Evolutionary conservation across 1,140 invertebrate species (phyloP).

Genomic region (Macrobrachium nipponense): DNA sequence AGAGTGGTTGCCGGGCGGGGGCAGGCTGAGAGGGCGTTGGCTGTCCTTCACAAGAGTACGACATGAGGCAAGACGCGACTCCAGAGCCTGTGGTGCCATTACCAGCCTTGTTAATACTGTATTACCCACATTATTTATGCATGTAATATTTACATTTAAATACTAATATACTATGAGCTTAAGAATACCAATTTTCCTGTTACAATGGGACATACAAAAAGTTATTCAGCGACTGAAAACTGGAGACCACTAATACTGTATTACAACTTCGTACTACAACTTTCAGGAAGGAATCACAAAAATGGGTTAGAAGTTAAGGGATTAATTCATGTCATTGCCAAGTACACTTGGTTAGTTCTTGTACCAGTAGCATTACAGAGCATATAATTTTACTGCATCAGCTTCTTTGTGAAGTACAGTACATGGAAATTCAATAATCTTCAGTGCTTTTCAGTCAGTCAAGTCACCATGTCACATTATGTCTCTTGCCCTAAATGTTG

Average conservation of each 20-base stretch:
- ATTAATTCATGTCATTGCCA: constrained; percentile 29
- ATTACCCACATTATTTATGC: constrained; percentile 24
- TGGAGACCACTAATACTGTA: background rate
- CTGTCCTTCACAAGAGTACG: constrained; percentile 64
- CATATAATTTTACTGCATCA: background rate
- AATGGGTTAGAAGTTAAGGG: constrained; percentile 26
- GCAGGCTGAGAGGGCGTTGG: constrained; percentile 62
- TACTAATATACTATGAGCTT: background rate
- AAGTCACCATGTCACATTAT: too few species aligned
- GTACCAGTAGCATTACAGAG: background rate
- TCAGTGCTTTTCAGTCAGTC: too few species aligned
- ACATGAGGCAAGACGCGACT: constrained; percentile 63
- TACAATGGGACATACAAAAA: too few species aligned
- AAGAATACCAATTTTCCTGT: too few species aligned
- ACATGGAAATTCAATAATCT: too few species aligned
- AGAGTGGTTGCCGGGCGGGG: constrained; percentile 63
- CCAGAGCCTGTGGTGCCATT: constrained; percentile 58
- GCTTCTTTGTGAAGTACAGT: too few species aligned
- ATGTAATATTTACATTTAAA: constrained; percentile 27
- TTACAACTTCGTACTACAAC: background rate
- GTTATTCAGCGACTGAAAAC: too few species aligned
- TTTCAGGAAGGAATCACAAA: constrained; percentile 1
- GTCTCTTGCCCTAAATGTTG: too few species aligned
- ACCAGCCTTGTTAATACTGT: constrained; percentile 31
- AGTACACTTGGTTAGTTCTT: constrained; percentile 29